Base-by-base conservation (phyloP, 2,888 invertebrate genomes). In the Cheilosia urbana region DNA sequence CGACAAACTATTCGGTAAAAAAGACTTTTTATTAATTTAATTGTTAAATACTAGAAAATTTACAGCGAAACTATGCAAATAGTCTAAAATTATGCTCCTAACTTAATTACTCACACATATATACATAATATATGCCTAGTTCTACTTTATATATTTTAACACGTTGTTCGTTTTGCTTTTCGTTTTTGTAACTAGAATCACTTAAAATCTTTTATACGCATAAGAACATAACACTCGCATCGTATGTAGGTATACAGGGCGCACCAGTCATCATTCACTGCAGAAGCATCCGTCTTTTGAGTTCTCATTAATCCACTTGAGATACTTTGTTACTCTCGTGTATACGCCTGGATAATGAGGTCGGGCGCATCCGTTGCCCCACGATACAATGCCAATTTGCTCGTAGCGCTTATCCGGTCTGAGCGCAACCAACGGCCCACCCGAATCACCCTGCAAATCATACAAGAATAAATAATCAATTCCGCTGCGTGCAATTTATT, bases 281-380 rank as follows among this genome's bases (percentile, higher is more conserved):
- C 97, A 97, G 91, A 95, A 97, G 90, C 97, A 97, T 57, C 96
- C 96, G 89, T 97, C 97, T 89, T 94, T 94, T 2, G 97, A 94
- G 90, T 97, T 96, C 87, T 95, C 95, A 85, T 93, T 92, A 88
- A 97, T 96, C 97, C 97, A 97, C 88, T 95, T 94, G 65, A 97
- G 91, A 91, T 96, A 97, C 88, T 95, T 94, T n/a, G 96, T 96
- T 45, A 97, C 95, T 87, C 97, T 93, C 0, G 97, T 96, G 91
- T 97, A 97, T 1, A 97, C 97, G 1, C 97, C 97, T 0, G 97
- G 97, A 91, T 96, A 97, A 17, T 96, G 96, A 7, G 95, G 95
- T 82, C 97, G 93, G 0, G 97, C 97, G 90, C 97, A 97, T 24
- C 97, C 97, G 90, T 97, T 97, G 40, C 97, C 97, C 97, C 97